Conservation (phyloP, 2,113 vertebrate genomes). For the Petrocephalus zakoni region DNA sequence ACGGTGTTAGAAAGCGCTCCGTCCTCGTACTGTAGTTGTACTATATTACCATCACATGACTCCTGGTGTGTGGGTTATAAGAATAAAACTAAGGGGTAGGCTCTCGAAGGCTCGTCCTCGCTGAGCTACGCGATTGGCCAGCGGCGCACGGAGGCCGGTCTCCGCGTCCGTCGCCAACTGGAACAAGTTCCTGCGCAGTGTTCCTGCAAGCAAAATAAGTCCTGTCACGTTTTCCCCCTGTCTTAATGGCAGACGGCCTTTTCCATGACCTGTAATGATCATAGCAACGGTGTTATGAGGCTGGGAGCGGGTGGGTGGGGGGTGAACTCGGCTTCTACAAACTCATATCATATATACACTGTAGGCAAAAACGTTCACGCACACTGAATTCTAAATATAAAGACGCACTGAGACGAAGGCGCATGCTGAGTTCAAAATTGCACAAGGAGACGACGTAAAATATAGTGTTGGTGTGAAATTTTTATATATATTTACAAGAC, state of each 20-base stretch:
- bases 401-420: neutral
- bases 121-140: slow-evolving; percentile 64
- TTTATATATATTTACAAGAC: neutral
- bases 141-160: slow-evolving; percentile 48
- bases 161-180: slow-evolving; percentile 44
- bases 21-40: slow-evolving; percentile 53
- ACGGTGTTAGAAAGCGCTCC: slow-evolving; percentile 39
- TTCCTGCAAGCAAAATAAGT: neutral
- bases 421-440: neutral
- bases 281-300: neutral
- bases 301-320: neutral
- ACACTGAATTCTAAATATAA: neutral
- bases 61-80: slow-evolving; percentile 41
- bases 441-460: neutral
- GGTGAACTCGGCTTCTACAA: neutral
- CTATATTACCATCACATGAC: slow-evolving; percentile 67
- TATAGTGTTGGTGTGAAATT: neutral
- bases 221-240: neutral
- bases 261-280: neutral
- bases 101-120: slow-evolving; percentile 80
- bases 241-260: neutral
- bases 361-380: neutral
- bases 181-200: slow-evolving; percentile 1
- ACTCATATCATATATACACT: neutral
- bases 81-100: slow-evolving; percentile 61